Percentiles rank a stretch among this genome's conserved stretches.
Conservation (phyloP, 2,888 invertebrate genomes). For the Smittia aterrima region DNA sequence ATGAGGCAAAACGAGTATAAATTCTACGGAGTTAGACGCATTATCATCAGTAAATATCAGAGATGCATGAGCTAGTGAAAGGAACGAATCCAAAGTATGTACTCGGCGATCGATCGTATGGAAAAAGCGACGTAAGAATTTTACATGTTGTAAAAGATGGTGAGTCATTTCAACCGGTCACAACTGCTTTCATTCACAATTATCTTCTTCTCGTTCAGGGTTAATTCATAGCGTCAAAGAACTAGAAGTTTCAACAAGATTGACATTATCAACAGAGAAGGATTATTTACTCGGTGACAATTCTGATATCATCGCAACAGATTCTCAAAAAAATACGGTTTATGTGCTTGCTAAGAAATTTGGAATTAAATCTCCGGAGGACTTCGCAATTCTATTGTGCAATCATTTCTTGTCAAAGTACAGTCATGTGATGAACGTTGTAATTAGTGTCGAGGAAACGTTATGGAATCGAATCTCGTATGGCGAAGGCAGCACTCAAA, state of each 20-base stretch:
- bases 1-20: no score
- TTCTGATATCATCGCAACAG: conserved; percentile 75
- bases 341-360: conserved; percentile 75
- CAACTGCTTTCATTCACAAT: not conserved
- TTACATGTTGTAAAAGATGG: conserved; percentile 68
- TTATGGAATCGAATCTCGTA: conserved; percentile 70
- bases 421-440: conserved; percentile 69
- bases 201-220: not conserved
- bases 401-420: conserved; percentile 74
- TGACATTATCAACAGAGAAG: conserved; percentile 66
- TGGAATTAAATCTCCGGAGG: conserved; percentile 73
- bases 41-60: not conserved
- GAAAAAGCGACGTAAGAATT: conserved; percentile 72
- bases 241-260: conserved; percentile 69
- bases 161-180: not conserved
- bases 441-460: conserved; percentile 68
- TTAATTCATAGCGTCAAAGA: conserved; percentile 69
- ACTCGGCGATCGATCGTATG: conserved; percentile 68
- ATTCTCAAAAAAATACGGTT: conserved; percentile 80
- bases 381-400: conserved; percentile 70
- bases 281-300: conserved; percentile 73
- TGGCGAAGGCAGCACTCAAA: conserved; percentile 55
- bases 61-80: conserved; percentile 3
- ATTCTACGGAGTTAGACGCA: not conserved
- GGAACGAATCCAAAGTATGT: conserved; percentile 54